Evolutionary conservation across 2,797 vertebrate species (phyloP).

Genomic region (Rhinogobio ventralis): DNA sequence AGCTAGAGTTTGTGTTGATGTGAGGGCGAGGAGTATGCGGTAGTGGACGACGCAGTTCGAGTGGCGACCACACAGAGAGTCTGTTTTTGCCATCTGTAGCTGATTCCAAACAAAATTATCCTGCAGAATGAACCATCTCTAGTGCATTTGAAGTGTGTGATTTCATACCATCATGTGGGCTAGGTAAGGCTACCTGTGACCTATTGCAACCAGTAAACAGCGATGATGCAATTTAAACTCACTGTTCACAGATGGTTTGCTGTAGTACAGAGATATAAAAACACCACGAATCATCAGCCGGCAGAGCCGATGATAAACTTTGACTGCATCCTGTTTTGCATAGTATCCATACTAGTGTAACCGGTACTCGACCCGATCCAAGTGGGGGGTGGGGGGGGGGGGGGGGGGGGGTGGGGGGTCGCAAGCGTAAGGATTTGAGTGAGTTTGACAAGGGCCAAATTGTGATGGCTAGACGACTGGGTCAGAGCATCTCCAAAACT

Average conservation of each 20-base stretch:
- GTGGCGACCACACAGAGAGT: background rate
- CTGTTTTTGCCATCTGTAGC: conserved; percentile 6
- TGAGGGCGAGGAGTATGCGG: background rate
- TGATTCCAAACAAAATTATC: background rate
- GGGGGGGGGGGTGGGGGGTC: too few species aligned
- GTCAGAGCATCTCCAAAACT: too few species aligned
- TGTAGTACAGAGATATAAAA: background rate
- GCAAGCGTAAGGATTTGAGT: too few species aligned
- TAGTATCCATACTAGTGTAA: background rate
- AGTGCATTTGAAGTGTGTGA: conserved; percentile 12
- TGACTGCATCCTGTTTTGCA: background rate
- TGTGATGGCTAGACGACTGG: too few species aligned
- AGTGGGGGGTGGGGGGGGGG: too few species aligned
- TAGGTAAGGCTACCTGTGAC: background rate
- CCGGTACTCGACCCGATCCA: too few species aligned
- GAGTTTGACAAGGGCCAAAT: too few species aligned
- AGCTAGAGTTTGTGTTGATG: background rate
- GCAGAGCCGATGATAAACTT: background rate
- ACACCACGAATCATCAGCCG: background rate
- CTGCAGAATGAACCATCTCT: background rate
- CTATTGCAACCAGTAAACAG: background rate
- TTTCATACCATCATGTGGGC: background rate
- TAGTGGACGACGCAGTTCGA: background rate
- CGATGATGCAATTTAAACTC: background rate
- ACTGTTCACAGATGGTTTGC: background rate